Base-by-base conservation (phyloP, 2,888 invertebrate genomes). In the Mongoloraphidia duomilia region DNA sequence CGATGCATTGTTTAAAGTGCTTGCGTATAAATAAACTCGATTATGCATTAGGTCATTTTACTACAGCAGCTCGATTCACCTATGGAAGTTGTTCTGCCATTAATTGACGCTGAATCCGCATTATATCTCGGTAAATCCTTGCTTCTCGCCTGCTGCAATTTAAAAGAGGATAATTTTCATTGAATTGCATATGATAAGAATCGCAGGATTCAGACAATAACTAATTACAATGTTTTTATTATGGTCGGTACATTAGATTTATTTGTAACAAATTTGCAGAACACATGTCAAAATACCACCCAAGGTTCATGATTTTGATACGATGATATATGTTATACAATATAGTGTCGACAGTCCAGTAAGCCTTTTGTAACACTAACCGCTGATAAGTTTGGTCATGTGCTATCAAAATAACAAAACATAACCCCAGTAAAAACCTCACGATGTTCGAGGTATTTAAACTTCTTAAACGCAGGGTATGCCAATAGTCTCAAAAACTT, bases 61-160 rank as follows among this genome's bases (percentile, higher is more conserved):
- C 73, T 70, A 61, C 83, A 84, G 62, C 79, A 83, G 47, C 75
- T 76, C 51, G 73, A 72, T 59, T 83, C 83, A 49, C 77, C 78
- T 38, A 82, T 75, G 9, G 80, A 74, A 44, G 82, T 79, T 13
- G 82, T 80, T 62, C 81, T 78, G 37, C 82, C 82, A 59, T 82
- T 82, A 58, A 84, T 79, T 40, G 79, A 79, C 34, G 83, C 80
- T 59, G 79, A 70, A 60, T 76, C 81, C 44, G 78, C 76, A 59
- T 84, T 84, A 60, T 85, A 84, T 63, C 84, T 78, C 34, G 84
- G 82, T 56, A 84, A 66, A 67, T 86, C 88, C 70, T 86, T 86
- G 70, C 81, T 83, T 66, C 85, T 78, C n/a, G 88, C 88, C 77
- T 88, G 88, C 79, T 84, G 70, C 12, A 73, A 75, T 56, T 49